Evolutionary conservation across 2,113 vertebrate genomes (phyloP), one percentile per base, ranked within the genome.

Genomic region (Limanda limanda): DNA sequence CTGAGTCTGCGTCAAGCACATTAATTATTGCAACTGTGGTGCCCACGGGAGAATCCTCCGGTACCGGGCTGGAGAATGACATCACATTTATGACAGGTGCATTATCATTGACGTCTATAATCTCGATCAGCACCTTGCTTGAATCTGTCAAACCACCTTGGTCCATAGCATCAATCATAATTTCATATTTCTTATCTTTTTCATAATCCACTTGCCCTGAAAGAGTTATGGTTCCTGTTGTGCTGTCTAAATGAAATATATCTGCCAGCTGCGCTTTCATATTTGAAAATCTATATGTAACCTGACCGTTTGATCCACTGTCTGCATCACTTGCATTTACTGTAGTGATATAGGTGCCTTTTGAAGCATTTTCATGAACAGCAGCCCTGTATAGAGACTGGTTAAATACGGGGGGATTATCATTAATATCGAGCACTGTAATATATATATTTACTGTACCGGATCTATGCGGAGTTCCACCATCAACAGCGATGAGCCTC

Each of bases 141-240:
- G 95, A 90, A 0, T 90, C 78, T 0, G 61, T 81, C 4, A 95
- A 78, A 0, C 94, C 92, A 0, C 94, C 95, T 0, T 94, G 89
- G 0, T 96, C 95, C 67, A 87, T 95, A 1, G 92, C 94, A 81
- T 95, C 90, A 68, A 96, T 68, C 14, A 0, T 91, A 0, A 88
- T 78, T 62, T 93, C 91, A 0, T 93, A 93, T 23, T 86, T 87
- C 24, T 78, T 95, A 5, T 51, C 47, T 35, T 87, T 86, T 77
- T 97, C 95, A 12, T 92, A 96, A 69, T 97, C 94, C 11, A 94
- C 52, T 0, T 40, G 14, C 0, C 84, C 91, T n/a, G 20, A 74
- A 1, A 93, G 54, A 47, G 68, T 93, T 35, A 96, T 86, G 0
- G 86, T 84, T 2, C 95, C 95, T 4, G 61, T 93, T 4, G n/a